Evolutionary conservation across 1,140 invertebrate species (phyloP).

Genomic region (Drosophila melanogaster): DNA sequence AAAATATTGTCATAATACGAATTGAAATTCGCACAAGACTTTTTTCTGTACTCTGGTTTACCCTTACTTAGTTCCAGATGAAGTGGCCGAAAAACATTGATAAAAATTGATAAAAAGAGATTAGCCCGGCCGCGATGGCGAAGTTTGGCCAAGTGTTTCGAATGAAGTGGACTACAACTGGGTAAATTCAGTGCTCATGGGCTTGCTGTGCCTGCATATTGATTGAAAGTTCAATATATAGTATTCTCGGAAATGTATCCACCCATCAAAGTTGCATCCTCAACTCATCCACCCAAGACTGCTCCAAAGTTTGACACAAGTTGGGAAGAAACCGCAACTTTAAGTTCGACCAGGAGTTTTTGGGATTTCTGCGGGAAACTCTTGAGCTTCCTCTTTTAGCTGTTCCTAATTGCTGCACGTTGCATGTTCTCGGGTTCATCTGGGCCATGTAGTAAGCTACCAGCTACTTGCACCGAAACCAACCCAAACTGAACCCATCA

Average conservation of each 20-base stretch:
- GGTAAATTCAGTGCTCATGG: constrained; percentile 10
- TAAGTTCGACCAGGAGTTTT: constrained; percentile 42
- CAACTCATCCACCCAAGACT: background rate
- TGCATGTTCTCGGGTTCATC: constrained; percentile 30
- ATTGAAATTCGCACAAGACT: background rate
- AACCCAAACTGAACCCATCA: constrained; percentile 45
- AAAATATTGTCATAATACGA: too few species aligned
- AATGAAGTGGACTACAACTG: constrained; percentile 4
- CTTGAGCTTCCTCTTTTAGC: constrained; percentile 23
- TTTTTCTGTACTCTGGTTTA: background rate
- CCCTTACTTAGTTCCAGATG: background rate
- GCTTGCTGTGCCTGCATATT: constrained; percentile 22
- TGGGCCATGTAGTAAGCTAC: constrained; percentile 66
- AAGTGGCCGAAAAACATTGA: constrained; percentile 16
- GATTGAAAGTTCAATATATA: constrained; percentile 48
- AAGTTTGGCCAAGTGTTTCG: constrained; percentile 17
- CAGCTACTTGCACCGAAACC: constrained; percentile 27
- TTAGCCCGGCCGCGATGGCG: constrained; percentile 1
- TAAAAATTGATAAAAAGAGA: constrained; percentile 23
- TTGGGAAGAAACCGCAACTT: constrained; percentile 49
- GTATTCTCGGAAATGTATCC: constrained; percentile 22
- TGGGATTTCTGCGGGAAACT: constrained; percentile 30
- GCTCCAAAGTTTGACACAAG: constrained; percentile 31
- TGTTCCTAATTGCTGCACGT: constrained; percentile 66
- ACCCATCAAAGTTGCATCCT: constrained; percentile 34